Base-by-base conservation (phyloP, 1,140 invertebrate species). In the Lepidotrigona ventralis region DNA sequence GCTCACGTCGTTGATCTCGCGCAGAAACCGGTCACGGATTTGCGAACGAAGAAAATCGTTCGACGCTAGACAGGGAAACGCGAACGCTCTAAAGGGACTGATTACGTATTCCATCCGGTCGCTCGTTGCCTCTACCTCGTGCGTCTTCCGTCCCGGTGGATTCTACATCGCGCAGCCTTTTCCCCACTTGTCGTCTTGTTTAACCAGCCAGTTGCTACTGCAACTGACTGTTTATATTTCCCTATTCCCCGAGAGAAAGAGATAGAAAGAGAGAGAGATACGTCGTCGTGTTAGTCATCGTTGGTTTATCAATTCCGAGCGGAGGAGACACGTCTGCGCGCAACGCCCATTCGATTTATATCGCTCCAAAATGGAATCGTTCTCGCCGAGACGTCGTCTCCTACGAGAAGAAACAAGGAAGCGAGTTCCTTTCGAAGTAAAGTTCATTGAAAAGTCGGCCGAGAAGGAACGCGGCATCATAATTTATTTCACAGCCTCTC, bases 31-130 rank as follows among this genome's bases (percentile, higher is more conserved):
- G 58, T 76, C 72, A 72, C 79, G 86, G 83, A 87, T 88, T 88
- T 82, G 56, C 73, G 66, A 70, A 84, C 60, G 75, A 85, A 81
- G 87, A 88, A 88, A 88, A 88, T 88, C 86, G 66, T 56, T 66
- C 26, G n/a, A 26, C 83, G 75, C 46, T 64, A 79, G 68, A 56
- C 77, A 78, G 78, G 73, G n/a, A 8, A n/a, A 46, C 39, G 39
- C 39, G 39, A 46, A 76, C 63, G 70, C 78, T 74, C 83, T 46
- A 79, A 75, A 79, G 54, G 75, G 71, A 71, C 63, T 79, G 87
- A 88, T 88, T 88, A 88, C 87, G 87, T 88, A 88, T 88, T 88
- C 87, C 69, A 51, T 87, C 64, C 83, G 46, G 71, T 66, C 63
- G 69, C 6, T 63, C 21, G 60, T 60, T 63, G 84, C 33, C 72